These are phyloP conservation scores for Leucophenga maculata DNA, from an alignment of 2,888 invertebrate species.

Conservation along the genomic window DNA sequence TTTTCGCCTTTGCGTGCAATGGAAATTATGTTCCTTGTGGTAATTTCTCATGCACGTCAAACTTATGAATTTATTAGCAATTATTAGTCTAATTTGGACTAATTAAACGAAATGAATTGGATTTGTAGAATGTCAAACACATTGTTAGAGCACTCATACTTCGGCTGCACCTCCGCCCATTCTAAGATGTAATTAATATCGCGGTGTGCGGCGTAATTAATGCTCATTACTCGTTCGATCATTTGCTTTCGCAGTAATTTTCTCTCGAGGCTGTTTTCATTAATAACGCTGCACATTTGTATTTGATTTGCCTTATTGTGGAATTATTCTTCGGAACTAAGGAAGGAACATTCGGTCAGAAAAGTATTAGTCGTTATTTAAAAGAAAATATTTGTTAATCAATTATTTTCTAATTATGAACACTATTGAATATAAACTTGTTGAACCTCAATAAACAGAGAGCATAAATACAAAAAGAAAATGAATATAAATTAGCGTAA, in stretches of 20 bases:
- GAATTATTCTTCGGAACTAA: too few species aligned
- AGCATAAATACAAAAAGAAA: too few species aligned
- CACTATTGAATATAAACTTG: too few species aligned
- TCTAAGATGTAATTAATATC: background rate
- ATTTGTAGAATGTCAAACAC: conserved; percentile 12
- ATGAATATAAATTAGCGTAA: too few species aligned
- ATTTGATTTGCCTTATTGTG: too few species aligned
- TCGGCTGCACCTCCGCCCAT: background rate
- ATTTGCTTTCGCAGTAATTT: too few species aligned
- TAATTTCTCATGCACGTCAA: conserved; percentile 40
- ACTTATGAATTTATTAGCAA: conserved; percentile 58
- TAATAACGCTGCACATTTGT: background rate
- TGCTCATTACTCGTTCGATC: conserved; percentile 2
- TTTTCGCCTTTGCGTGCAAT: conserved; percentile 35
- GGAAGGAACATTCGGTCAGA: too few species aligned
- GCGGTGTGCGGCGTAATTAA: conserved; percentile 3
- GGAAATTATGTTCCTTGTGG: conserved; percentile 28
- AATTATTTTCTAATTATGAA: too few species aligned
- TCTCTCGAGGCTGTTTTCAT: background rate
- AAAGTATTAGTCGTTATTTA: too few species aligned
- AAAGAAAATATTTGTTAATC: too few species aligned
- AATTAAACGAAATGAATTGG: conserved; percentile 40
- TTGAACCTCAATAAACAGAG: too few species aligned
- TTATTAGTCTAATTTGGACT: conserved; percentile 50
- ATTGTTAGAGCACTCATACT: conserved; percentile 11